These are phyloP conservation scores for Agapostemon virescens DNA, from an alignment of 2,888 invertebrate species.

Conservation along the genomic window DNA sequence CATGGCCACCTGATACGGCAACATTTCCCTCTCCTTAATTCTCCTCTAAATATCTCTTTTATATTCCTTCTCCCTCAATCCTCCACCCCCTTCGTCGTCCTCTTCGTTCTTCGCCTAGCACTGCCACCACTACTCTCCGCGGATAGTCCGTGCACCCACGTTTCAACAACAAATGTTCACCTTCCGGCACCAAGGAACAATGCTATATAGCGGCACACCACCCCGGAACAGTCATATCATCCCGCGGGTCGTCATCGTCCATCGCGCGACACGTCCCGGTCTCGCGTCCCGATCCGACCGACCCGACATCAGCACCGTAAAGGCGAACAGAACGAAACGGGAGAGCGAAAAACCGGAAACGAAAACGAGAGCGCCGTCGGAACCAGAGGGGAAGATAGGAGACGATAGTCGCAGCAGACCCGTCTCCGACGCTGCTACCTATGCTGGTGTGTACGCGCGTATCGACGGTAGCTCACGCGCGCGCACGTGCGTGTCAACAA, in stretches of 20 bases:
- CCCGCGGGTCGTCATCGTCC: conserved; percentile 47
- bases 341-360: neutral
- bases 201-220: conserved; percentile 14
- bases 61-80: conserved; percentile 15
- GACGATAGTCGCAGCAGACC: neutral
- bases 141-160: conserved; percentile 27
- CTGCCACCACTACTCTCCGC: conserved; percentile 25
- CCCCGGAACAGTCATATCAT: conserved; percentile 38
- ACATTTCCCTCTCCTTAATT: conserved; percentile 82
- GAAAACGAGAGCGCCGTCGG: neutral
- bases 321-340: neutral
- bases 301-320: neutral
- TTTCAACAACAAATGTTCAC: conserved; percentile 29
- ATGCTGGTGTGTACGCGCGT: neutral
- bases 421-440: neutral
- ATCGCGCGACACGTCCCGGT: conserved; percentile 35
- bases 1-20: conserved; percentile 95
- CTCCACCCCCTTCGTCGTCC: conserved; percentile 6
- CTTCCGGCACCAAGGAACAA: conserved; percentile 28
- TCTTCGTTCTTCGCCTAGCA: conserved; percentile 11
- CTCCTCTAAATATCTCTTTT: conserved; percentile 6
- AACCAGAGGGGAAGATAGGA: neutral
- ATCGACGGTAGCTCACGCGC: conserved; percentile 43
- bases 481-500: conserved; percentile 58
- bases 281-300: conserved; percentile 35